Percentiles rank a stretch among this genome's conserved stretches.
Conservation (phyloP, 2,113 vertebrate genomes). For the Isurus oxyrinchus region DNA sequence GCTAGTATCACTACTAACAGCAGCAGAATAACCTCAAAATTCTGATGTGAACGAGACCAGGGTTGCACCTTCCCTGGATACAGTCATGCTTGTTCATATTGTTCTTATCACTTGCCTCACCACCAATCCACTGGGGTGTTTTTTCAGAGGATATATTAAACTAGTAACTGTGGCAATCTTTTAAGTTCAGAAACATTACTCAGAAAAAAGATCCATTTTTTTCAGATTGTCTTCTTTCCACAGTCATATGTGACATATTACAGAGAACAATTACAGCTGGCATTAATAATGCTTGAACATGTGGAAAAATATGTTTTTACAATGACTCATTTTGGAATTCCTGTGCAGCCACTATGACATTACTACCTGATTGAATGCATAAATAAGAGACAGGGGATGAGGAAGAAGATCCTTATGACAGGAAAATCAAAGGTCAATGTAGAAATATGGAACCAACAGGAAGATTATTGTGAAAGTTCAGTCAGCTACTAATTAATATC, state of each 20-base stretch:
- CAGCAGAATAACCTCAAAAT: not conserved
- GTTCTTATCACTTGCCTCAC: not conserved
- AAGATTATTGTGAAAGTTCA: not conserved
- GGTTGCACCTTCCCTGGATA: not conserved
- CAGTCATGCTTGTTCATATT: not conserved
- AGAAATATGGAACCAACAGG: not conserved
- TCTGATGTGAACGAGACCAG: not conserved
- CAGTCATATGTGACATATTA: not conserved
- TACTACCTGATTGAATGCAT: not conserved
- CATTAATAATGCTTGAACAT: not conserved
- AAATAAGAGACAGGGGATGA: not conserved
- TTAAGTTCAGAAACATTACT: not conserved
- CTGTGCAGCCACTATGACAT: not conserved
- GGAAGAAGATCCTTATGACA: not conserved
- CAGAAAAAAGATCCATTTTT: not conserved
- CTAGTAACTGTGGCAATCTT: no score
- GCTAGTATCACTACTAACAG: not conserved
- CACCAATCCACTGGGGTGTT: not conserved
- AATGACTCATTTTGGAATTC: slow-evolving; percentile 17
- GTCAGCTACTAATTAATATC: slow-evolving; percentile 6
- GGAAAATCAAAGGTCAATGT: not conserved
- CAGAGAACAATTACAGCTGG: not conserved
- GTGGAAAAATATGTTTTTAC: slow-evolving; percentile 4
- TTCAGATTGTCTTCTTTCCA: not conserved
- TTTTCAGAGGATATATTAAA: not conserved